Evolutionary conservation across 2,113 vertebrate species (phyloP), one percentile per base, ranked within the genome.

Genomic region (Lynx canadensis): DNA sequence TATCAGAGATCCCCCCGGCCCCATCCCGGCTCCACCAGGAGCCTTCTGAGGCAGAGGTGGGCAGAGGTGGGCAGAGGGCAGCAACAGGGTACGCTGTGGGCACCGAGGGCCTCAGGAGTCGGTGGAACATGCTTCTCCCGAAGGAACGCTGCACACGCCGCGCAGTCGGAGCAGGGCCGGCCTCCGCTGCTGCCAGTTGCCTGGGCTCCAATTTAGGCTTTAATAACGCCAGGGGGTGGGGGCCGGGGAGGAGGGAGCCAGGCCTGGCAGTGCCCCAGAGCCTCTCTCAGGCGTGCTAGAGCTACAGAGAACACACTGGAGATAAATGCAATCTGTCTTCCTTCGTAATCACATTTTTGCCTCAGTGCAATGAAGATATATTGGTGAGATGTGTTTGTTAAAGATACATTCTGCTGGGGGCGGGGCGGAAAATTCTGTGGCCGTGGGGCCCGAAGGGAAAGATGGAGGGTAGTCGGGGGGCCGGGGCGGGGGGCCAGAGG

Each of bases 281-380:
- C 97, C 92, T 95, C 91, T 89, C 96, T 98, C 81, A 55, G 95
- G 97, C 71, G 9, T 89, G 92, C 78, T 97, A 94, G 97, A 98
- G 97, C 96, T 80, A 10, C 96, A 97, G 97, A 97, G 96, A 98
- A 97, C 95, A 97, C 76, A 92, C 78, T 95, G 98, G 96, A 97
- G 95, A 97, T 98, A 97, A 98, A 97, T 98, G 98, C 97, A 97
- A 98, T 98, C 98, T 98, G 98, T 97, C 98, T 98, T 96, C 97
- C 95, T 92, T 91, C 68, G 97, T 98, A 98, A 98, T 98, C 98
- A 97, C 97, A 98, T 98, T 98, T 98, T 83, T 0, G 94, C 97
- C 95, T 14, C 60, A 68, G 82, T 98, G 93, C 97, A 98, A 98
- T 98, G 98, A 98, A 98, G 98, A 98, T 88, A 97, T 98, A 98